These are phyloP conservation scores for Aselliscus stoliczkanus DNA, from an alignment of 2,797 vertebrate species.

Conservation along the genomic window DNA sequence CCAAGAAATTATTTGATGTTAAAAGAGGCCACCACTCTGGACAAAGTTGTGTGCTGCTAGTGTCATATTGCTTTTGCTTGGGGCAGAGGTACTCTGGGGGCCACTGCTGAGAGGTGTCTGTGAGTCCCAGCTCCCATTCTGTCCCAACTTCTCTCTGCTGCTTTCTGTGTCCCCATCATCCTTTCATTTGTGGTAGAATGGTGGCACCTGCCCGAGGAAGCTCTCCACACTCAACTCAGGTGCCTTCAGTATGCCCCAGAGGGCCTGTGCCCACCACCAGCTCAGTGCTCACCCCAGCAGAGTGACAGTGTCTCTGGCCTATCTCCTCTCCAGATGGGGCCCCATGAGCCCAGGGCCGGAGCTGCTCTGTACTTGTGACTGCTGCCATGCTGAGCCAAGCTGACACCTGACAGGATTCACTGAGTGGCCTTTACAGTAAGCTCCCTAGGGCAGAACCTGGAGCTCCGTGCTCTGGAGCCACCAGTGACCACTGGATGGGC, in stretches of 20 bases:
- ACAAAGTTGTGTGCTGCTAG: background rate
- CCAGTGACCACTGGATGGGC: background rate
- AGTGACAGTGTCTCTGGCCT: background rate
- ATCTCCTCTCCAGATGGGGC: background rate
- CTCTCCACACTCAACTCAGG: background rate
- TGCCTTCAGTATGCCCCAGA: background rate
- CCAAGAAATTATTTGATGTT: background rate
- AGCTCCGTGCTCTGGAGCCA: background rate
- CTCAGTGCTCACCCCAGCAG: background rate
- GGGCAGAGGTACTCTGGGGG: background rate
- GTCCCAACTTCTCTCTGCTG: background rate
- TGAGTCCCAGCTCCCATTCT: background rate
- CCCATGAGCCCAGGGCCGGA: background rate
- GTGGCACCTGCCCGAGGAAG: background rate
- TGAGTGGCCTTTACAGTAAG: background rate
- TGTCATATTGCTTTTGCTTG: background rate
- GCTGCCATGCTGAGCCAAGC: background rate
- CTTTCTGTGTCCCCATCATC: background rate
- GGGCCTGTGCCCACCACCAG: background rate
- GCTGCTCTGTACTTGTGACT: background rate
- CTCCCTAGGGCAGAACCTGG: background rate
- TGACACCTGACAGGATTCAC: rapidly evolving
- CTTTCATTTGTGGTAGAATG: background rate
- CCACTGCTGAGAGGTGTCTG: background rate
- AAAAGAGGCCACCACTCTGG: background rate